A percentile compares a stretch with the other conserved stretches of the same genome.
phyloP scores from a whole-genome alignment of 2,797 vertebrate genomes.

The Phoebastria nigripes region DNA sequence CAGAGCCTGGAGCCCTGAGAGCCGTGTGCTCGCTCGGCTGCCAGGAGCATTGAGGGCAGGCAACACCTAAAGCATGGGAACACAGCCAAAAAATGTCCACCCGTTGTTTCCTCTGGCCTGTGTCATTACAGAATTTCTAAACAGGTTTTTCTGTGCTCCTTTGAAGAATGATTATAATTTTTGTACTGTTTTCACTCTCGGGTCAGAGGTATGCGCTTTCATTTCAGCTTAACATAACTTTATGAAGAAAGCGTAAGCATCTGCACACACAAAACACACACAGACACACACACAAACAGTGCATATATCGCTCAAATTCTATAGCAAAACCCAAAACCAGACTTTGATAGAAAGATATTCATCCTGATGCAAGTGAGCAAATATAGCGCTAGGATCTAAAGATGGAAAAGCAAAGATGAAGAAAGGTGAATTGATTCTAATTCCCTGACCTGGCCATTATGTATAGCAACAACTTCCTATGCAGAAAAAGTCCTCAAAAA shows the following conservation, averaged over 20 bases:
- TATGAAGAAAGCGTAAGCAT: not conserved
- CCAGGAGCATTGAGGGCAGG: accelerated
- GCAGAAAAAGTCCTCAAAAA: not conserved
- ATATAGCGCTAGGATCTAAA: not conserved
- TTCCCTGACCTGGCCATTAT: not conserved
- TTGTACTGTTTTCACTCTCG: not conserved
- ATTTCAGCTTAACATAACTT: not conserved
- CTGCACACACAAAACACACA: not conserved
- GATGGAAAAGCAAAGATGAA: not conserved
- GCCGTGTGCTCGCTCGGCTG: accelerated
- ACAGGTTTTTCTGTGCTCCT: not conserved
- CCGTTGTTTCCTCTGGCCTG: not conserved
- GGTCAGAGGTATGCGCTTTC: not conserved
- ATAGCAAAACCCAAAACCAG: not conserved
- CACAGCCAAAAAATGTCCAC: not conserved
- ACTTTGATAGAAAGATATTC: not conserved
- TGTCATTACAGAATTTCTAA: not conserved
- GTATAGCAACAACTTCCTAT: not conserved
- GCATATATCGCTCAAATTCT: not conserved
- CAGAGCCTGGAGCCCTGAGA: not conserved
- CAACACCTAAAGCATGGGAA: not conserved
- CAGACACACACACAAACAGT: not conserved
- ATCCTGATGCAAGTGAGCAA: not conserved
- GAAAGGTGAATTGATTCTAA: not conserved
- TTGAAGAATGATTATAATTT: not conserved